Base-by-base conservation (phyloP, 2,888 invertebrate species). In the Andricus curvator region DNA sequence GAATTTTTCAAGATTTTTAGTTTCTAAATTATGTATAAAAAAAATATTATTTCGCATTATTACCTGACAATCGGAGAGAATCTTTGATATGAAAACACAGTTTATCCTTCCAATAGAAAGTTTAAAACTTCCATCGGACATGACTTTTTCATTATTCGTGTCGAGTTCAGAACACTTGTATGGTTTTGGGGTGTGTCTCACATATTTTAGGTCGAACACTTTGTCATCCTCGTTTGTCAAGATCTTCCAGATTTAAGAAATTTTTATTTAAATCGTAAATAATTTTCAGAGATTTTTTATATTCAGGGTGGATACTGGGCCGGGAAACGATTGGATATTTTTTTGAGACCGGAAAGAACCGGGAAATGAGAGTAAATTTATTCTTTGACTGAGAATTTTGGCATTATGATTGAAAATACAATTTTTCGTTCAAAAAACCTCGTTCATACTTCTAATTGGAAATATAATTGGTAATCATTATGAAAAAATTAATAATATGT, bases 211-310 rank as follows among this genome's bases (percentile, higher is more conserved):
- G 88, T 97, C 97, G 83, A 97, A 94, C 0, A 97, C 96, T 89
- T 96, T 96, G 89, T 97, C 97, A 88, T 97, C 97, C 84, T 97
- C 97, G 0, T 96, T 95, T 90, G 95, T 95, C 37, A 97, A 91
- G 80, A 97, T 93, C 96, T 96, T 89, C 6, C 9, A n/a, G 90
- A 90, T 81, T 82, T 68, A 84, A 78, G 83, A 79, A 78, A 29
- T 70, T 41, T 33, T 78, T 68, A 41, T 76, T 41, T n/a, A 48
- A 74, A 66, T 11, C 33, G 33, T 51, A 2, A 51, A n/a, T 22
- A 78, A 48, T 62, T 66, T 33, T 62, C 25, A 13, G 6, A 56
- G 1, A 56, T 41, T 62, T 60, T 22, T 22, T 22, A 41, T 78
- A 44, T 11, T 11, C 6, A 41, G 41, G 41, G 41, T 41, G 41